A percentile compares a stretch with the other conserved stretches of the same genome.
Evolutionary conservation across 2,888 invertebrate genomes (phyloP).

Genomic region (Rhopalosiphum nymphaeae): DNA sequence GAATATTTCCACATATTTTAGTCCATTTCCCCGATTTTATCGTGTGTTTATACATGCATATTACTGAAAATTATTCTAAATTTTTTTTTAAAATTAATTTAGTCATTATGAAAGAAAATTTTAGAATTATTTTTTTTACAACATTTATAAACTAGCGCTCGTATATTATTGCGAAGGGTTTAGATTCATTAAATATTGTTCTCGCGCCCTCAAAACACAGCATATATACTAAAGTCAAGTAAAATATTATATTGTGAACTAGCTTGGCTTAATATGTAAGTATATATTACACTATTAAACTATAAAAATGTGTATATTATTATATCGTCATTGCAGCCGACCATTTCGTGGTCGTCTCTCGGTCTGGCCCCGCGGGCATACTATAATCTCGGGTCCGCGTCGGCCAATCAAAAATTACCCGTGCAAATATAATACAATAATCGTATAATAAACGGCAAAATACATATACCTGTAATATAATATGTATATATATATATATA

Average conservation of each 20-base stretch:
- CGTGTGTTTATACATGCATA: too few relatives aligned
- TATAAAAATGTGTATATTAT: neutral
- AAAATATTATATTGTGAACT: neutral
- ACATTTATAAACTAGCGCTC: neutral
- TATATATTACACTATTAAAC: neutral
- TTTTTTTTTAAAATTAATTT: too few relatives aligned
- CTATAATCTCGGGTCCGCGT: neutral
- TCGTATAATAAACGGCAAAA: neutral
- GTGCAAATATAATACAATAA: neutral
- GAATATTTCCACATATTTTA: neutral
- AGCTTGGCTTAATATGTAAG: too few relatives aligned
- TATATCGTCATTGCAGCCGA: neutral
- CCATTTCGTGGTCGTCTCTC: neutral
- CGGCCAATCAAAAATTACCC: conserved; percentile 36
- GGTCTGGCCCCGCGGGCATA: neutral
- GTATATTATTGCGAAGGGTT: neutral
- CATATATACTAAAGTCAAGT: neutral
- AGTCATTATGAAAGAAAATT: too few relatives aligned
- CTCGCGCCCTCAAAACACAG: neutral
- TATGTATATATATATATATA: neutral
- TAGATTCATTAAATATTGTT: neutral
- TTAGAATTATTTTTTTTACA: neutral
- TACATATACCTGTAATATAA: neutral
- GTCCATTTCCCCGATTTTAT: too few relatives aligned
- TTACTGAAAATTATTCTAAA: too few relatives aligned